Conservation (phyloP, 2,113 vertebrate genomes). For the Morphnarchus princeps region DNA sequence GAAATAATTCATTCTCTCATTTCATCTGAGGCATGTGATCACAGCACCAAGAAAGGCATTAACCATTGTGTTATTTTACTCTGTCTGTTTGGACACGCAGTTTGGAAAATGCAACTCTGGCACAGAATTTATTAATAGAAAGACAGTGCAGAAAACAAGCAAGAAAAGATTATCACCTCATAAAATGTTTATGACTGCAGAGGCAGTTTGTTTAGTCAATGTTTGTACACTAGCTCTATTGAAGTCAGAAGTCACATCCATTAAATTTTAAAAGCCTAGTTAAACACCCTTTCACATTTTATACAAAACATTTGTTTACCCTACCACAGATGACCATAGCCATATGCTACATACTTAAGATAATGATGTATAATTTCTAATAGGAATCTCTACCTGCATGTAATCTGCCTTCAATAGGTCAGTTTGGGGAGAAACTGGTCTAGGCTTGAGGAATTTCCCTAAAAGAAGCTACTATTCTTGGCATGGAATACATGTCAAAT, state of each 20-base stretch:
- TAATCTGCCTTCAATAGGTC: background rate
- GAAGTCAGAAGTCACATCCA: background rate
- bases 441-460: background rate
- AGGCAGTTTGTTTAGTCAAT: background rate
- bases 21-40: background rate
- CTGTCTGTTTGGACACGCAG: background rate
- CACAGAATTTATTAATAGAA: background rate
- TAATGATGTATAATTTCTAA: background rate
- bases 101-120: background rate
- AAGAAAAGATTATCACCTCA: background rate
- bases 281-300: background rate
- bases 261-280: slow-evolving; percentile 28
- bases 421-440: background rate
- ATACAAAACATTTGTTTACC: background rate
- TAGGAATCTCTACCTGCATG: background rate
- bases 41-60: background rate
- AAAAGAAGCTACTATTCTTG: background rate
- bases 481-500: background rate
- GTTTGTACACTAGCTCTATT: background rate
- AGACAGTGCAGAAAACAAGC: background rate
- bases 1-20: background rate
- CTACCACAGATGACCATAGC: background rate
- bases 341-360: background rate
- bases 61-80: background rate
- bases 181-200: slow-evolving; percentile 18